A percentile compares a stretch with the other conserved stretches of the same genome.
These are phyloP conservation scores for Fissipunctia ypsillon DNA, from an alignment of 2,888 invertebrate species.

Conservation along the genomic window DNA sequence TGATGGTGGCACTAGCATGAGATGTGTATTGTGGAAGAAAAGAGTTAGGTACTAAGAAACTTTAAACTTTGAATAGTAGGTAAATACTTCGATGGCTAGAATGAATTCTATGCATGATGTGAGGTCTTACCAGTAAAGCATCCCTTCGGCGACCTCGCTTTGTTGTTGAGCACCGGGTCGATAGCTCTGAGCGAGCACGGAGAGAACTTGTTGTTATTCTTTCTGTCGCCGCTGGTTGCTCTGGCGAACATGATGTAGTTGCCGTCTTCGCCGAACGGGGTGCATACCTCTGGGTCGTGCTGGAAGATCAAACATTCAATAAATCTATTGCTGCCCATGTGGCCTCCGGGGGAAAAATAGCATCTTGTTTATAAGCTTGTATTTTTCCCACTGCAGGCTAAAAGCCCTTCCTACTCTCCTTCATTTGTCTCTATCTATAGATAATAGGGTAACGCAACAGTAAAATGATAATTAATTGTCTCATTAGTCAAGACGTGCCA, in stretches of 20 bases:
- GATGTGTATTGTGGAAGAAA: background rate
- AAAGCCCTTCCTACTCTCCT: background rate
- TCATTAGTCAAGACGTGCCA: background rate
- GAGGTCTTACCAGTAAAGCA: conserved; percentile 95
- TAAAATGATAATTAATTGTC: background rate
- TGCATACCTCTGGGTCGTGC: conserved; percentile 98
- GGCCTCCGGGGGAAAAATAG: background rate
- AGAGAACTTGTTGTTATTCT: conserved; percentile 99
- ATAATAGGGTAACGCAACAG: background rate
- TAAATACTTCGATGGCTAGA: too few relatives aligned
- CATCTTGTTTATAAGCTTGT: background rate
- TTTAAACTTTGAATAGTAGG: background rate
- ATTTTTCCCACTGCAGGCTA: background rate
- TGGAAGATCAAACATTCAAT: conserved; percentile 77
- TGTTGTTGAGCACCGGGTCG: conserved; percentile 97
- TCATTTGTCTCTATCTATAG: background rate
- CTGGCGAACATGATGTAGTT: conserved; percentile 99
- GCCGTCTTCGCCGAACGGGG: conserved; percentile 98
- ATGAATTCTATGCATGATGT: too few relatives aligned
- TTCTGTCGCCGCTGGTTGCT: conserved; percentile 99
- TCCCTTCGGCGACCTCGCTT: conserved; percentile 96
- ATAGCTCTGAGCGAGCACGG: conserved; percentile 98
- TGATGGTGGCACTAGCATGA: background rate
- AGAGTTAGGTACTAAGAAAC: background rate
- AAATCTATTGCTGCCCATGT: background rate